Evolutionary conservation across 2,888 invertebrate genomes (phyloP).

Genomic region (Geophilus truncorum): DNA sequence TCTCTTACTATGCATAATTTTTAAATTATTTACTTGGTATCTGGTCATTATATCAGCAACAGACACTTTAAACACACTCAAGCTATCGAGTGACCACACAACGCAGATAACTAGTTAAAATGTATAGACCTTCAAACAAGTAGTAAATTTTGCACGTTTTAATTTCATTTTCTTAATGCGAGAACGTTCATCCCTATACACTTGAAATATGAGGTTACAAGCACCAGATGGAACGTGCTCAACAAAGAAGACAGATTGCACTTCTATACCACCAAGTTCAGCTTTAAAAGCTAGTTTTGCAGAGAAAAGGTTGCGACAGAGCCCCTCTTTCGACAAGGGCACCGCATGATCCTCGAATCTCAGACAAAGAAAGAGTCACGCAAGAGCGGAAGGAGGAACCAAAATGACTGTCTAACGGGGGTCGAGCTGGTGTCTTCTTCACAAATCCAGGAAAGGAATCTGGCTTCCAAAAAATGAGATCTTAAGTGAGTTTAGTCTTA

Average conservation of each 20-base stretch:
- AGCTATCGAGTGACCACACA: background rate
- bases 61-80: background rate
- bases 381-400: conserved; percentile 9
- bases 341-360: background rate
- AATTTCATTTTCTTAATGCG: conserved; percentile 27
- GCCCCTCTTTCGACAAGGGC: conserved; percentile 24
- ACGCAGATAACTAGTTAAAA: conserved; percentile 8
- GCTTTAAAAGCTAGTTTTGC: conserved; percentile 27
- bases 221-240: conserved; percentile 24
- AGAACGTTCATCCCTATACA: conserved; percentile 23
- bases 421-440: conserved; percentile 13
- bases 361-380: conserved; percentile 16
- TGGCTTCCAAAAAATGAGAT: background rate
- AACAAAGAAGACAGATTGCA: conserved; percentile 27
- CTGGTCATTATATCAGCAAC: background rate
- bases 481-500: background rate
- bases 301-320: conserved; percentile 27
- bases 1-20: background rate
- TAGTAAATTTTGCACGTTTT: conserved; percentile 18
- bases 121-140: conserved; percentile 24
- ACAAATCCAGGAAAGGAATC: background rate
- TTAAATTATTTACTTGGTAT: background rate
- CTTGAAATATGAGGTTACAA: conserved; percentile 7
- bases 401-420: conserved; percentile 4
- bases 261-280: conserved; percentile 10